Base-by-base conservation (phyloP, 2,888 invertebrate genomes). In the Tanaodytes sp. region DNA sequence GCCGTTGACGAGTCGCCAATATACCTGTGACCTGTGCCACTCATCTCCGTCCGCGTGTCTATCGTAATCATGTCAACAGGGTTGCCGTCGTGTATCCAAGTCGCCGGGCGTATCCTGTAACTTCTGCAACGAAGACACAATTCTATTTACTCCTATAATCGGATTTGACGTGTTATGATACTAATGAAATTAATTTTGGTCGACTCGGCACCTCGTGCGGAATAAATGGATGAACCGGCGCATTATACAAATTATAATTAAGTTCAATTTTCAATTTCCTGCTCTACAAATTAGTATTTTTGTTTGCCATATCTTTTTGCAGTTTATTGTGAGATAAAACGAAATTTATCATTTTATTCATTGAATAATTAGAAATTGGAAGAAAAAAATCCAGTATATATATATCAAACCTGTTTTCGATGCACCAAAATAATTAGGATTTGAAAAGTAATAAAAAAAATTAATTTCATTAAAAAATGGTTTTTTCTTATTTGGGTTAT, bases 51-150 rank as follows among this genome's bases (percentile, higher is more conserved):
- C 73, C 80, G 79, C 49, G 84, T 84, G 75, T 84, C 79, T 76
- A 84, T 84, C 59, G 84, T 84, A 73, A 84, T 83, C 84, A 84
- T 84, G 74, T 84, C 84, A 62, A 84, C 84, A 8, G 80, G 75
- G 33, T 61, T 77, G 43, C 80, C 82, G 55, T 81, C 80, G 78
- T 84, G 84, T 31, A 83, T 61, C 84, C 84, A 84, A 61, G 80
- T 82, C 39, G 84, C 83, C 20, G 84, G 84, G 68, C 81, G 79
- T 75, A 80, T 78, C 75, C 83, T 79, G 74, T 84, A 84, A 72
- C 80, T 82, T 70, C 84, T 82, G 72, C 67, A 75, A 75, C 75
- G 69, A 23, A 62, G 23, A 61, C 54, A 59, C 46, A 49, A 61
- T 33, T 45, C 46, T 65, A 46, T 57, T 57, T 48, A 59, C 42